Evolutionary conservation across 92 coral and sea anemone genomes (phyloP).

Genomic region (Umimayanthus chanpuru): DNA sequence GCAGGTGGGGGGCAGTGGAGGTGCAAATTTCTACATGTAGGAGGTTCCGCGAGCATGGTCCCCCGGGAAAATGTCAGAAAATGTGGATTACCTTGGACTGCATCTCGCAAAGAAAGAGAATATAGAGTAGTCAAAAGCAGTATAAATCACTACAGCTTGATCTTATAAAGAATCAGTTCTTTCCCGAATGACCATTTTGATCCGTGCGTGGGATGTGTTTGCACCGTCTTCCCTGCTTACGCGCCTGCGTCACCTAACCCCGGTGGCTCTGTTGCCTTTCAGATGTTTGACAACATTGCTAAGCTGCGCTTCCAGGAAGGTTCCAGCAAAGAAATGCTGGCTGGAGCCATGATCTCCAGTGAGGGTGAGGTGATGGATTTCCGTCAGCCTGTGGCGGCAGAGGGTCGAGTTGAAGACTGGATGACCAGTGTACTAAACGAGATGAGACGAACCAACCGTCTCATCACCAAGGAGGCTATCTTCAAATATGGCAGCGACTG

Average conservation of each 20-base stretch:
- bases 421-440: conserved; percentile 98
- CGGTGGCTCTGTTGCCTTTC: conserved; percentile 14
- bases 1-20: too few species aligned
- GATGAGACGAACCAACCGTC: conserved; percentile 96
- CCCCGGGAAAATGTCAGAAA: too few species aligned
- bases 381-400: conserved; percentile 92
- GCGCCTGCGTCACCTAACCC: not conserved
- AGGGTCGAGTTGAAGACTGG: conserved; percentile 99
- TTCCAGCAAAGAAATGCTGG: conserved; percentile 83
- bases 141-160: too few species aligned
- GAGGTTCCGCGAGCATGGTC: too few species aligned
- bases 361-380: conserved; percentile 97
- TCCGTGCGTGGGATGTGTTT: too few species aligned
- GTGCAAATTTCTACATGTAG: too few species aligned
- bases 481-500: conserved; percentile 82
- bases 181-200: too few species aligned
- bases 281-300: conserved; percentile 99
- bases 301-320: conserved; percentile 96
- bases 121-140: too few species aligned
- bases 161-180: too few species aligned
- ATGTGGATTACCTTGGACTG: too few species aligned
- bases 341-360: conserved; percentile 91
- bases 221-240: too few species aligned
- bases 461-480: conserved; percentile 97
- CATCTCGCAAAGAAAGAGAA: too few species aligned